Evolutionary conservation across 2,888 invertebrate genomes (phyloP), one percentile per base, ranked within the genome.

Genomic region (Melieria crassipennis): DNA sequence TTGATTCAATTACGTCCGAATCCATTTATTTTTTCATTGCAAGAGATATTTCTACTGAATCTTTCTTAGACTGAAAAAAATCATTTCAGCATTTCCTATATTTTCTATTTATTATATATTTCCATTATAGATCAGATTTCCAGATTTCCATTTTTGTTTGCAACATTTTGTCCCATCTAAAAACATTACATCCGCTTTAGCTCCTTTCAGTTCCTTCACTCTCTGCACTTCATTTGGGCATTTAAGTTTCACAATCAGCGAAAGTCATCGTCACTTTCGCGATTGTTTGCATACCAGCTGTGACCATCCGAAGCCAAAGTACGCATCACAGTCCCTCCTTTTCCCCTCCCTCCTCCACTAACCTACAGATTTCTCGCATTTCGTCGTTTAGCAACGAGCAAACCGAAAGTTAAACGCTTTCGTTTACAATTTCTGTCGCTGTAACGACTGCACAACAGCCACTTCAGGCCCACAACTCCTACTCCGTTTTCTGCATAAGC

Each of bases 241-340:
- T 81, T 83, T 82, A 76, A 83, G 79, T 83, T 83, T 80, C 79
- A 79, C 80, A 82, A 81, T 77, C 81, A 82, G 81, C 81, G 81
- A 82, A 82, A 81, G 83, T 79, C 81, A 82, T 81, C 82, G 82
- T 79, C 82, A 81, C 52, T 82, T 78, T 79, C 77, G 71, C 52
- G 45, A 60, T 47, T 67, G 61, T 67, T 61, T 67, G 60, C 50
- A 50, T 67, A 52, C 43, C 67, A 30, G 30, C 30, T 56, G 47
- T 65, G n/a, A 46, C 47, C 7, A 43, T 45, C 13, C 50, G 9
- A 10, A 47, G 43, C 42, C 48, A 16, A 16, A 62, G 7, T 47
- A 62, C 4, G 16, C 52, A 64, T 13, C 13, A 16, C 50, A 50
- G 16, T n/a, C 56, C 4, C 30, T 47, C 46, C 30, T 4, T 7